A percentile compares a stretch with the other conserved stretches of the same genome.
These are phyloP conservation scores for Paracanthobrama guichenoti DNA, from an alignment of 2,113 vertebrate genomes.

Conservation along the genomic window DNA sequence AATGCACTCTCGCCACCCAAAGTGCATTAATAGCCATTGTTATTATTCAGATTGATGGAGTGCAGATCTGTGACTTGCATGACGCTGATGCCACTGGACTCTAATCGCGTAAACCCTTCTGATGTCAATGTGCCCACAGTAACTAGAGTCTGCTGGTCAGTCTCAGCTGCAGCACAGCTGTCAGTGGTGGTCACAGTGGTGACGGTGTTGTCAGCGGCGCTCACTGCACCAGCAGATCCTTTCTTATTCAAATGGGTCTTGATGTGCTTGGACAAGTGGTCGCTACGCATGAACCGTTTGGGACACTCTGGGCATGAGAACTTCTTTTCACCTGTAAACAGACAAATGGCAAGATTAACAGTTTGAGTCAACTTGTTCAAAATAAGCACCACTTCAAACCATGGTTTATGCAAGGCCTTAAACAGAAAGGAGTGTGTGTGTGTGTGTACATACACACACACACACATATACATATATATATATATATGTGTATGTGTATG, in stretches of 20 bases:
- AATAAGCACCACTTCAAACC: no score
- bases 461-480: no score
- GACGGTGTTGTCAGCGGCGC: neutral
- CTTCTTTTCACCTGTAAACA: conserved; percentile 87
- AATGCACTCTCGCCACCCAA: neutral
- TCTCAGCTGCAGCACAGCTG: conserved; percentile 53
- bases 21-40: conserved; percentile 84
- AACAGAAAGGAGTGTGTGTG: no score
- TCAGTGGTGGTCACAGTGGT: conserved; percentile 54
- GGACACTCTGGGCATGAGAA: conserved; percentile 90
- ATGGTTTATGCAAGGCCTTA: no score
- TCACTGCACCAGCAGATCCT: conserved; percentile 41
- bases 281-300: conserved; percentile 96
- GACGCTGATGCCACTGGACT: conserved; percentile 90
- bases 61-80: conserved; percentile 93
- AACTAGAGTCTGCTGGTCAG: conserved; percentile 79
- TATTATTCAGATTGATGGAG: conserved; percentile 90
- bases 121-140: conserved; percentile 92
- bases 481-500: no score
- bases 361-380: no score
- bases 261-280: conserved; percentile 95
- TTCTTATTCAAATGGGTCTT: conserved; percentile 97
- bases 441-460: no score
- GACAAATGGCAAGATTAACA: neutral
- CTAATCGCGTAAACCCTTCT: conserved; percentile 88